phyloP scores from a whole-genome alignment of 2,888 invertebrate species.

The Stictocephala bisonia region DNA sequence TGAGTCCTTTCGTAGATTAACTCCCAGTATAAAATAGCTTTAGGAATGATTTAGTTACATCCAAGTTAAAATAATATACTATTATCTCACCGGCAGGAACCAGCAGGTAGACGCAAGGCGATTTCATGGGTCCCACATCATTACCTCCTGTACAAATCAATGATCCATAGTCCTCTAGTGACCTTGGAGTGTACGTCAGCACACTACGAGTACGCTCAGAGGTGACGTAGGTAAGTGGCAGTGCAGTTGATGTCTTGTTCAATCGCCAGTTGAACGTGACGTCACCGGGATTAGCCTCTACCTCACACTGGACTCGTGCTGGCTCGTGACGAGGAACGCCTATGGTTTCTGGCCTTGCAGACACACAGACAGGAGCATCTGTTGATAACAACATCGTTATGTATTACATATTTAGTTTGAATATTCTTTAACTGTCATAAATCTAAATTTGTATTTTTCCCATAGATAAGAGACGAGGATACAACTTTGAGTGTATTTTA shows the following conservation, averaged over 20 bases:
- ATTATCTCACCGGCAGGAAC: constrained; percentile 74
- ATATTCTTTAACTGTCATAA: not conserved
- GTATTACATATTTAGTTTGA: no score
- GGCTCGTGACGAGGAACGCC: constrained; percentile 80
- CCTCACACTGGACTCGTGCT: constrained; percentile 73
- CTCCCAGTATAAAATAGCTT: no score
- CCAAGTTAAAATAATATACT: no score
- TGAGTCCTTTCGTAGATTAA: no score
- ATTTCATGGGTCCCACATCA: constrained; percentile 76
- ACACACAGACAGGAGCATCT: constrained; percentile 80
- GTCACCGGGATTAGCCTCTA: constrained; percentile 81
- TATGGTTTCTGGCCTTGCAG: constrained; percentile 75
- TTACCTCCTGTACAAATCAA: constrained; percentile 80
- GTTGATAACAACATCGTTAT: no score
- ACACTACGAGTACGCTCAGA: constrained; percentile 74
- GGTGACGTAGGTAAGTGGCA: constrained; percentile 72
- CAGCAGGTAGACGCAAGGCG: constrained; percentile 79
- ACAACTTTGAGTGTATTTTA: no score
- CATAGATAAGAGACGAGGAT: no score
- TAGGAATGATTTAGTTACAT: no score
- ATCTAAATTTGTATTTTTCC: no score
- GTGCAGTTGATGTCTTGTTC: constrained; percentile 72
- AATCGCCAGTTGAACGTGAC: constrained; percentile 77
- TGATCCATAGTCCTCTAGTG: constrained; percentile 79
- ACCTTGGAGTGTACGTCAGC: constrained; percentile 77